Conservation (phyloP, 2,797 vertebrate species). For the Coracias cyanogaster region DNA sequence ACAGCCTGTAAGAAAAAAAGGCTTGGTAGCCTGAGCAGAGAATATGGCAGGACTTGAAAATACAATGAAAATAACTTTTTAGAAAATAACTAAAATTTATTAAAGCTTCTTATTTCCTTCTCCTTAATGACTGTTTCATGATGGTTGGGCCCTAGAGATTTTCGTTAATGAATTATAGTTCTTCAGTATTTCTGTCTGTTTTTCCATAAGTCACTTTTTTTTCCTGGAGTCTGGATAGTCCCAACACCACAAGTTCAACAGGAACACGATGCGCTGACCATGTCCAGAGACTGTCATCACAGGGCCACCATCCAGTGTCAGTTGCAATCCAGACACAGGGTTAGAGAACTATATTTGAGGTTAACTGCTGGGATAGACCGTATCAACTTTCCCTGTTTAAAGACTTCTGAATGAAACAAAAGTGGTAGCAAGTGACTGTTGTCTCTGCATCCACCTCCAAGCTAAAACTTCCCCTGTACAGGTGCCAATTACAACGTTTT, state of each 20-base stretch:
- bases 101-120: background rate
- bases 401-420: background rate
- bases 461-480: background rate
- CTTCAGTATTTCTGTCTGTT: background rate
- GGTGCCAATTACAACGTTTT: background rate
- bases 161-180: background rate
- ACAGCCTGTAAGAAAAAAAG: background rate
- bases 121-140: background rate
- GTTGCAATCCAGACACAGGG: accelerated
- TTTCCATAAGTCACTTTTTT: background rate
- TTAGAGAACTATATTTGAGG: background rate
- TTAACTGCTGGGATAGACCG: background rate
- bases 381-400: background rate
- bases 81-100: background rate
- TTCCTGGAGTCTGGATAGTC: background rate
- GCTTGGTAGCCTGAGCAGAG: background rate
- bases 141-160: background rate
- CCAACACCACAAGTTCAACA: accelerated
- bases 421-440: background rate
- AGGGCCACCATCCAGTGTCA: background rate
- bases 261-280: accelerated
- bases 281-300: background rate
- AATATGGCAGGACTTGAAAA: background rate
- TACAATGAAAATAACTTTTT: background rate
- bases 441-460: background rate